Conservation (phyloP, 2,113 vertebrate species). For the Octodon degus region DNA sequence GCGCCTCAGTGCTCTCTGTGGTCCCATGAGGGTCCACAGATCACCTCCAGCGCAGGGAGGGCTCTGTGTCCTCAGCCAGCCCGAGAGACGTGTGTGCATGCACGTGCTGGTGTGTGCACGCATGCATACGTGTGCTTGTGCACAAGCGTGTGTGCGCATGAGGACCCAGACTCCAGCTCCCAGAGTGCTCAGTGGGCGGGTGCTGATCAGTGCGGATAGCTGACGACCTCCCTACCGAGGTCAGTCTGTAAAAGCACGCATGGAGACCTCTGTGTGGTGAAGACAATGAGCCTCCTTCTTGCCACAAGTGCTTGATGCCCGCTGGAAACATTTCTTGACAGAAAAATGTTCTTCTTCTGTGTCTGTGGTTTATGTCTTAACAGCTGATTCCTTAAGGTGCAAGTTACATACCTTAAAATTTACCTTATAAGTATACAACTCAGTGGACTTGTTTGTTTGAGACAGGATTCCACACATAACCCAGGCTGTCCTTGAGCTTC, state of each 20-base stretch:
- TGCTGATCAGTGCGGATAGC: background rate
- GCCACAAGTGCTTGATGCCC: background rate
- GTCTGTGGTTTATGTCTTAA: conserved; percentile 17
- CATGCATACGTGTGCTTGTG: background rate
- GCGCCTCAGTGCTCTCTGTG: too few species aligned
- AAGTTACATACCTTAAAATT: conserved; percentile 10
- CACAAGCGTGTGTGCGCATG: background rate
- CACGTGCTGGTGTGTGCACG: too few species aligned
- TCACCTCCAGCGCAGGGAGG: too few species aligned
- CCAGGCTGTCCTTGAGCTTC: background rate
- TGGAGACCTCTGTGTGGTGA: background rate
- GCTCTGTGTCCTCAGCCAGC: too few species aligned
- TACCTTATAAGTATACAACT: background rate
- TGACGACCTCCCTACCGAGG: background rate
- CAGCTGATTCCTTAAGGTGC: background rate
- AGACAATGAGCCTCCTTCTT: background rate
- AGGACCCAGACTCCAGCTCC: background rate
- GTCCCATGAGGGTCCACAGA: too few species aligned
- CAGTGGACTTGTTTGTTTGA: background rate
- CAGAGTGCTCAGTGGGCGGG: background rate
- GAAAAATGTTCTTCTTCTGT: background rate
- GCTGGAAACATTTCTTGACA: background rate
- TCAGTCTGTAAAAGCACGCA: background rate
- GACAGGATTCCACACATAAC: background rate
- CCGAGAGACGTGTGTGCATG: too few species aligned